Base-by-base conservation (phyloP, 2,888 invertebrate species). In the Pedicia rivosa region DNA sequence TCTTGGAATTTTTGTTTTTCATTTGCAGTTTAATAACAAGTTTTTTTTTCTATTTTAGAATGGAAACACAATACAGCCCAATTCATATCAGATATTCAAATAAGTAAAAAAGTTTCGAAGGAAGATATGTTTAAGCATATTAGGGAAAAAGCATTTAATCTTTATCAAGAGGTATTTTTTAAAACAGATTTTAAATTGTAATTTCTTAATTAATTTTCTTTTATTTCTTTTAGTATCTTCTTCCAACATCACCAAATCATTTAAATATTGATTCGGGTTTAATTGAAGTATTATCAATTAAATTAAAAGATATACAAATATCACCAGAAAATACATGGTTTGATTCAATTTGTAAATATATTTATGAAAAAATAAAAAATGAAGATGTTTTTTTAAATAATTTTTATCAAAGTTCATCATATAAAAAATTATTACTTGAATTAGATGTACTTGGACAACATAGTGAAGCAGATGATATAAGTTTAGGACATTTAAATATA, bases 281-380 rank as follows among this genome's bases (percentile, higher is more conserved):
- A 10, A 39, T 47, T 15, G 45, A 48, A 29, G 46, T 44, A 2
- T 27, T 48, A 6, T 43, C 42, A 13, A 46, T 48, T 15, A 46
- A 44, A 41, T 26, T 48, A 9, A 47, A 40, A 30, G 45, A 47
- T 38, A 27, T 40, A 13, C 40, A 36, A 5, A 29, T 45, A 9
- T 22, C 30, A 6, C 48, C 48, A 2, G 47, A 47, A 15, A 32
- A 32, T 5, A 33, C 33, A 17, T 48, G 48, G 48, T 47, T 48
- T 26, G 48, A 48, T 22, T 47, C 47, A 10, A 48, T 48, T 12
- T 44, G 44, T 16, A 47, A 48, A 40, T 48, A 41, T 32, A 43
- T 48, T 9, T 48, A 47, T 15, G 48, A 47, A 31, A 48, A 48
- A 36, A 29, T 48, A 7, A 48, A 48, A 41, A 48, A 47, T 33